Evolutionary conservation across 2,113 vertebrate genomes (phyloP), one percentile per base, ranked within the genome.

Genomic region (Drymodes brunneopygia): DNA sequence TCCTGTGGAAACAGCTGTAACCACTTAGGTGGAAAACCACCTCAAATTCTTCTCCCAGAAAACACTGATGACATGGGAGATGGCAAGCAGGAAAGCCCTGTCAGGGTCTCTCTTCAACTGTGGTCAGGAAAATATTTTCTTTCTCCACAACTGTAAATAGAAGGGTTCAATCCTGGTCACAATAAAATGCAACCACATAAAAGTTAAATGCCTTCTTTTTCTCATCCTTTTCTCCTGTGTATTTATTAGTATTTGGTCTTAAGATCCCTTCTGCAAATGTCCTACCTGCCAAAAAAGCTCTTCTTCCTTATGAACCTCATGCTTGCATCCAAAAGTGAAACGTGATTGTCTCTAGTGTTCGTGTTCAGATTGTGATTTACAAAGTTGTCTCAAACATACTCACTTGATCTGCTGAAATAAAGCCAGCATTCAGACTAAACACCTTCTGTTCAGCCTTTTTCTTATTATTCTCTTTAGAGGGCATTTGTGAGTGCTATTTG

Each of bases 1-100:
- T 98, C 98, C 97, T 98, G 98, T 98, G 98, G 97, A 98, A 98
- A 99, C 99, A 99, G 99, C 99, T 99, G 99, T 98, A 98, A 98
- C 98, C 98, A 98, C 98, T 99, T 99, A 99, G 97, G 97, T 97
- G 96, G 97, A 98, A 98, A 98, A 98, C 97, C 95, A 98, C 97
- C 97, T 97, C 92, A 95, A 98, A 99, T 98, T 98, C 98, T 98
- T 98, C 96, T 97, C 97, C 93, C 97, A 98, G 97, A 98, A 98
- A 98, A 98, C 91, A 97, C 97, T 97, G 97, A 98, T 97, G 97
- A 98, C 98, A 98, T 98, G 97, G 98, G 97, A 98, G 98, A 98
- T 97, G 97, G 97, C 61, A 95, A 98, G 98, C 97, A 97, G 94
- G 97, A 98, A 97, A 96, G 77, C 87, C 94, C 96, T 97, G 97